Percentiles rank a stretch among this genome's conserved stretches.
These are phyloP conservation scores for Cataglyphis hispanica DNA, from an alignment of 1,140 invertebrate species.

Conservation along the genomic window DNA sequence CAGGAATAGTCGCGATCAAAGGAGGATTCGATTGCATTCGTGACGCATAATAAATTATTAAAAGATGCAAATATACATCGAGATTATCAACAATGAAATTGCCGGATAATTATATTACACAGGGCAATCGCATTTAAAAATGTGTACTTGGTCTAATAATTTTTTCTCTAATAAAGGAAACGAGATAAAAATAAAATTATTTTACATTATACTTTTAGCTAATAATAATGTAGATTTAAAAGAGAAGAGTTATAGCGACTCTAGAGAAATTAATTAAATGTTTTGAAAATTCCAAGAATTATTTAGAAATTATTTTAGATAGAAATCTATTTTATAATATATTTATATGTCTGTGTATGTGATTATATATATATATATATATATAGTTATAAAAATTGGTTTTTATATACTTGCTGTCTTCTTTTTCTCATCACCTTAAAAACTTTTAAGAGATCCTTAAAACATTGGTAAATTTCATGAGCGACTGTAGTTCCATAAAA, in stretches of 20 bases:
- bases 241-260: not conserved
- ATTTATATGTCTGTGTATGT: too few species aligned
- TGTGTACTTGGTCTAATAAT: conserved; percentile 16
- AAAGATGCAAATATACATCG: conserved; percentile 10
- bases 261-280: too few species aligned
- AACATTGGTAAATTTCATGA: not conserved
- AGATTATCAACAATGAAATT: conserved; percentile 51
- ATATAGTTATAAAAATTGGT: too few species aligned
- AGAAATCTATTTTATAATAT: too few species aligned
- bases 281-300: too few species aligned
- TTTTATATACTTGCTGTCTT: too few species aligned
- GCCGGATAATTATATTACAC: conserved; percentile 40
- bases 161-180: not conserved
- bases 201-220: too few species aligned
- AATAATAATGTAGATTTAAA: not conserved
- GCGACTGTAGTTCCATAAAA: conserved; percentile 14
- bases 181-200: conserved; percentile 16
- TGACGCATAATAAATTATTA: conserved; percentile 28
- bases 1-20: not conserved
- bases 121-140: not conserved
- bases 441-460: too few species aligned
- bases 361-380: too few species aligned
- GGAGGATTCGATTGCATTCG: conserved; percentile 32
- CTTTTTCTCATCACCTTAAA: too few species aligned
- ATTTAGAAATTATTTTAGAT: too few species aligned